Evolutionary conservation across 2,113 vertebrate genomes (phyloP).

Genomic region (Cinclus mexicanus): DNA sequence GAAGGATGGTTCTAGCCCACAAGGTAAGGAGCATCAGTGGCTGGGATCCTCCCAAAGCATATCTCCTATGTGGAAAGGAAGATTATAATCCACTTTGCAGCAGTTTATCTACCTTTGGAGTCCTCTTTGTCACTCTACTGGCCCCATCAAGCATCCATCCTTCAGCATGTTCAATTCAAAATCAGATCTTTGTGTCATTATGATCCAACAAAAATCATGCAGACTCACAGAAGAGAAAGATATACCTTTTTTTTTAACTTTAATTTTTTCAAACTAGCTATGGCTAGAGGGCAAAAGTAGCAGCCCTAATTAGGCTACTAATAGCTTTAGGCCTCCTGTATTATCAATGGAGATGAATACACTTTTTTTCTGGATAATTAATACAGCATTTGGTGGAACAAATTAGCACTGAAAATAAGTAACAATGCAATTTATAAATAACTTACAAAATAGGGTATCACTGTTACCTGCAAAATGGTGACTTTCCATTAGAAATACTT

Average conservation of each 20-base stretch:
- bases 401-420: background rate
- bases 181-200: background rate
- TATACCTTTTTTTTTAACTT: background rate
- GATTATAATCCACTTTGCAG: background rate
- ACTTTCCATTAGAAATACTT: background rate
- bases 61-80: background rate
- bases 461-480: background rate
- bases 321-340: background rate
- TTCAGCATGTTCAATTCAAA: background rate
- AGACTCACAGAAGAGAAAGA: background rate
- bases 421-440: background rate
- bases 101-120: background rate
- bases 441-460: background rate
- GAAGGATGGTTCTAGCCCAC: background rate
- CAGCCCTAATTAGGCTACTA: background rate
- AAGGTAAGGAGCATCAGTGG: fast-evolving
- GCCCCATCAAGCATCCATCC: background rate
- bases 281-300: background rate
- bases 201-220: background rate
- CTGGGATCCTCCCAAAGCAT: background rate
- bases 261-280: background rate
- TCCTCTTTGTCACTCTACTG: background rate
- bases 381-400: background rate
- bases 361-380: background rate
- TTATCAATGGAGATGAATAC: background rate